Evolutionary conservation across 2,797 vertebrate species (phyloP), one percentile per base, ranked within the genome.

Genomic region (Hydrocynus forskahlii): DNA sequence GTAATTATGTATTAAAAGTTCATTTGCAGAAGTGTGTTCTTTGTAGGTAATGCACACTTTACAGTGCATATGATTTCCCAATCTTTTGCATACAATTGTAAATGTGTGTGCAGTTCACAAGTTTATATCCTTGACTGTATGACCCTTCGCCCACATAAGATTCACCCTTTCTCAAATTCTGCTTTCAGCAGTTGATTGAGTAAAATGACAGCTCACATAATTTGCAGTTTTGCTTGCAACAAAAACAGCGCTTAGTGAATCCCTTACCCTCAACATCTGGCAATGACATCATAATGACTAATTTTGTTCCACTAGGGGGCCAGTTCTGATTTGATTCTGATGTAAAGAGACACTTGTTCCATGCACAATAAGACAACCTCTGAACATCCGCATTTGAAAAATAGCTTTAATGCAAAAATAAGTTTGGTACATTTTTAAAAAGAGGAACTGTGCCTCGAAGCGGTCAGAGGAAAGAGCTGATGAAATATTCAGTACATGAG

Each of bases 361-460:
- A 59, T 17, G 43, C 40, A 73, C 16, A 85, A 35, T 19, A 83
- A 74, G 67, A 82, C 82, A 79, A 35, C 82, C 69, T 73, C 63
- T 67, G 64, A 87, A 76, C 40, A 80, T 40, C 6, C 89, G 84
- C 87, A 81, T 81, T 87, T 91, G 76, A 89, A 89, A 91, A 91
- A 91, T 87, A 75, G 60, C 38, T 93, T 94, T 92, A 94, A 91
- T 84, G 86, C 81, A 88, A 91, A 89, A 89, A 90, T 82, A 89
- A 67, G 59, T 40, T 76, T 57, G 80, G 86, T 90, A 84, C 63
- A 88, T 88, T 91, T 66, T 52, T 82, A 35, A 73, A 82, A 81
- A 66, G 52, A 85, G 72, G 45, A 89, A 84, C 29, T 43, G 45
- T 77, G 81, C 86, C 82, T 88, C 71, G 69, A 84, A 85, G 52